Conservation (phyloP, 2,113 vertebrate genomes). For the Rynchops niger region DNA sequence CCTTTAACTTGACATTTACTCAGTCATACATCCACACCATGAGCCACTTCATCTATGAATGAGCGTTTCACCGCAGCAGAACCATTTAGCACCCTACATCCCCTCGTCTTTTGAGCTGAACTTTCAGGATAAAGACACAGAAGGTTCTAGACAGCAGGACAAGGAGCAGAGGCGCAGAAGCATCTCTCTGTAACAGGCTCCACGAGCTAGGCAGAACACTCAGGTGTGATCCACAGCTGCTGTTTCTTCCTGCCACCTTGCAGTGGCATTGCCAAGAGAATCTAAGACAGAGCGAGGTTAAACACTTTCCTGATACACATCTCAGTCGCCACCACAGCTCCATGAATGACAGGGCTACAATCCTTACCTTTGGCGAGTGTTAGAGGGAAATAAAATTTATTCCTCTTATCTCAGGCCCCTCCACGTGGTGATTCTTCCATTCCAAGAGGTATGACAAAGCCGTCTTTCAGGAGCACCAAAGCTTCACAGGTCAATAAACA, state of each 20-base stretch:
- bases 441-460: background rate
- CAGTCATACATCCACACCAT: background rate
- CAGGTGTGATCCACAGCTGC: background rate
- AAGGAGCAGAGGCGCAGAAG: background rate
- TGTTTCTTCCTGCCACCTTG: background rate
- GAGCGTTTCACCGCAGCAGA: background rate
- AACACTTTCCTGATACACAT: background rate
- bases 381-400: background rate
- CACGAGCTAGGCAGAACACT: background rate
- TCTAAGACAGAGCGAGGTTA: background rate
- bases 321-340: background rate
- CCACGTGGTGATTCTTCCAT: background rate
- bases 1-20: background rate
- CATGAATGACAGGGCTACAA: background rate
- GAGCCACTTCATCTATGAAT: background rate
- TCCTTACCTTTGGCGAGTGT: background rate
- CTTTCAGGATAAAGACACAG: background rate
- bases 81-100: background rate
- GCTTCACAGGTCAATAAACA: background rate
- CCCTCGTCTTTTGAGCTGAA: background rate
- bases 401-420: background rate
- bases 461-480: background rate
- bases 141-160: background rate
- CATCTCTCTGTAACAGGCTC: background rate
- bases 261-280: background rate